Evolutionary conservation across 2,888 invertebrate genomes (phyloP).

Genomic region (Megastigmus dorsalis): DNA sequence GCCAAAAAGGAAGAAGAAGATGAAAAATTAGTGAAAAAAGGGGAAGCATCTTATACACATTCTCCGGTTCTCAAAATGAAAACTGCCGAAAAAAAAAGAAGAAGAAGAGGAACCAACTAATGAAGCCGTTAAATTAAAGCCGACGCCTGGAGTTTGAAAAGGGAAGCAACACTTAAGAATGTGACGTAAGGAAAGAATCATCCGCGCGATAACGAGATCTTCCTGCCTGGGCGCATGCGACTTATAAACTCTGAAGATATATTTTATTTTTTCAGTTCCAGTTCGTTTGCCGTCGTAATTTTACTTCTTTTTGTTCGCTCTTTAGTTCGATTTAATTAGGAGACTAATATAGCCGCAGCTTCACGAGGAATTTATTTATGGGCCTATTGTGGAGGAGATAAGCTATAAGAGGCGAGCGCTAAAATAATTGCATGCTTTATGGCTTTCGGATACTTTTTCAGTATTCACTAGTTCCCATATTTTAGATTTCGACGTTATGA

Average conservation of each 20-base stretch:
- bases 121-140: constrained; percentile 6
- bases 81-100: neutral
- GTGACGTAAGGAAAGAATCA: neutral
- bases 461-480: too few species aligned
- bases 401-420: neutral
- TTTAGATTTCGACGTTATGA: too few species aligned
- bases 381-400: neutral
- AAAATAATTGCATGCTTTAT: constrained; percentile 2
- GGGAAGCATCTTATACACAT: too few species aligned
- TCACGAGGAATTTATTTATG: neutral
- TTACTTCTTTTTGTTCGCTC: neutral
- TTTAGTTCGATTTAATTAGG: constrained; percentile 10
- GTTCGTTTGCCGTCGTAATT: neutral
- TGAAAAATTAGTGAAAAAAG: constrained; percentile 1
- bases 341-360: neutral
- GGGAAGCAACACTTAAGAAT: neutral
- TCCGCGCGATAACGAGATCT: constrained; percentile 15
- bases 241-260: too few species aligned
- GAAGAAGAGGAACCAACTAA: neutral
- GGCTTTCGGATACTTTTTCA: constrained; percentile 17
- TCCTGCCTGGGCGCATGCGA: constrained; percentile 4
- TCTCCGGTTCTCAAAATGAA: too few species aligned
- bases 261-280: neutral
- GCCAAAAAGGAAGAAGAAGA: neutral
- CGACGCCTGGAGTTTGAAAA: constrained; percentile 6